Base-by-base conservation (phyloP, 2,797 vertebrate species). In the Pangasius djambal region DNA sequence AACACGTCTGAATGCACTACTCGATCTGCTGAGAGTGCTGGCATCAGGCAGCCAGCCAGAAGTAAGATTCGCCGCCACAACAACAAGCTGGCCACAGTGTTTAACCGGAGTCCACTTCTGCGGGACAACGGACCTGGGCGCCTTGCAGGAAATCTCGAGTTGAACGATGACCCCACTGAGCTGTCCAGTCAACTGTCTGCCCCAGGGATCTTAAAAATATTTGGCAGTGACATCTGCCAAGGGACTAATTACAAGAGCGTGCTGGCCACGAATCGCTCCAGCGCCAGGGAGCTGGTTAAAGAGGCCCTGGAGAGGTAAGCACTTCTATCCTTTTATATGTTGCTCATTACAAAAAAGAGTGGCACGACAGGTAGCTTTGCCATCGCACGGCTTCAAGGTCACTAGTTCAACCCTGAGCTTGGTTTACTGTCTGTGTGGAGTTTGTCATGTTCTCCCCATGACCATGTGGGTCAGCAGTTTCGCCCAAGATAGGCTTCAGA, bases 161-260 rank as follows among this genome's bases (percentile, higher is more conserved):
- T 72, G 4, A 72, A 86, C 0, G 95, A 96, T 2, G 95, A 96
- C 92, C 95, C 95, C 0, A 93, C 94, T 0, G 96, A 97, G 93
- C 92, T 97, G 69, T 97, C 96, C 93, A 95, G 94, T 57, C 96
- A 95, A 81, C 92, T 92, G 89, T 96, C 96, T 2, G 94, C 95
- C 20, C 96, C 96, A 0, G 96, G 96, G n/a, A 95, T 97, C 92
- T 93, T 97, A 28, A 97, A 97, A 93, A 93, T 97, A 89, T 97
- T 96, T 1, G 96, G 96, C 87, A 94, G 95, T 9, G 95, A 96
- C 90, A 96, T 97, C 90, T 96, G 96, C 75, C 94, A 96, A 20
- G 96, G 96, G 59, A 92, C 96, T 44, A 95, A 97, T 92, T 97
- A 97, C 87, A 97, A 97, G 93, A 97, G 96, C 0, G 96, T 97